A percentile compares a stretch with the other conserved stretches of the same genome.
These are phyloP conservation scores for Machimus rusticus DNA, from an alignment of 2,888 invertebrate genomes.

Conservation along the genomic window DNA sequence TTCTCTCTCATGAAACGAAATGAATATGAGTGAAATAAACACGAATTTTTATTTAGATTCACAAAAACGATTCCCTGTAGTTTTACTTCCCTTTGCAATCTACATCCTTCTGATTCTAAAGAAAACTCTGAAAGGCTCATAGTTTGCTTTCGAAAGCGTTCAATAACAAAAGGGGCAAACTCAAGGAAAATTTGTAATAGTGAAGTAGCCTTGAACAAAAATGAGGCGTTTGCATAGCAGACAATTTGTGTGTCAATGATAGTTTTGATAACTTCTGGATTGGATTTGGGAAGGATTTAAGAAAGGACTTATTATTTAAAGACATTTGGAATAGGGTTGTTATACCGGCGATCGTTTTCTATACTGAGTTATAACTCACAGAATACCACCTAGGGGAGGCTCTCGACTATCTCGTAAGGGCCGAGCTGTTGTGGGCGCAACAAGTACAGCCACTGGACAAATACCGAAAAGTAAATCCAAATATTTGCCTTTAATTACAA, in stretches of 20 bases:
- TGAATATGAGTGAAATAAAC: no score
- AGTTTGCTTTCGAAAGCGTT: neutral
- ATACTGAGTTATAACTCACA: neutral
- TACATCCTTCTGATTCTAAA: neutral
- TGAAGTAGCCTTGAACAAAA: neutral
- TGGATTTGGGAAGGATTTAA: no score
- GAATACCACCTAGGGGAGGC: neutral
- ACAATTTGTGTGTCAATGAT: neutral
- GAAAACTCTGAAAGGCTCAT: neutral
- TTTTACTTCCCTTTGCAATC: neutral
- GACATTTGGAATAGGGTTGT: neutral
- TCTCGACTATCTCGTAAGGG: neutral
- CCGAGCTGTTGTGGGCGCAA: neutral
- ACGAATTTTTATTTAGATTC: neutral
- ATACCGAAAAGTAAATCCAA: neutral
- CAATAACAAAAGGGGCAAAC: neutral
- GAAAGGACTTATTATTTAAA: neutral
- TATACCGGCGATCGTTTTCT: neutral
- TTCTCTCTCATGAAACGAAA: neutral
- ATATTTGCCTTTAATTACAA: neutral
- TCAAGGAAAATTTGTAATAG: neutral
- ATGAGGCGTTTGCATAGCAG: neutral
- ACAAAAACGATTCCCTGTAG: neutral
- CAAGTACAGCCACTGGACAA: neutral
- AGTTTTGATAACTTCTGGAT: neutral